Base-by-base conservation (phyloP, 2,113 vertebrate genomes). In the Candoia aspera region DNA sequence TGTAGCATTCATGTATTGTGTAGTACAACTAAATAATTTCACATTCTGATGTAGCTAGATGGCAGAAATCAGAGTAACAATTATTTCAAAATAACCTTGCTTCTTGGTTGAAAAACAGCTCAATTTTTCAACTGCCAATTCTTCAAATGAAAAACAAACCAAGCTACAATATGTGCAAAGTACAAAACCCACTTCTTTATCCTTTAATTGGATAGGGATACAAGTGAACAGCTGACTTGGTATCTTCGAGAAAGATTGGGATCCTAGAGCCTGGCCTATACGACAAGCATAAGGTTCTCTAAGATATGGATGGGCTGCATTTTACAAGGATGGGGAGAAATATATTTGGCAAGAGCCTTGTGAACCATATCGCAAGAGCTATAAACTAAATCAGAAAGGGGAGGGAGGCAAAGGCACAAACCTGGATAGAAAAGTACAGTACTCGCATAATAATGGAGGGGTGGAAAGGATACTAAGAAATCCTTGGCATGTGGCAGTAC, bases 1-100 rank as follows among this genome's bases (percentile, higher is more conserved):
- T 58, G 95, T 91, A 95, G 54, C 55, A 21, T 87, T 91, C 88
- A 90, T 88, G 37, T 59, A 55, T 88, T 93, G 92, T 93, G 73
- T 93, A 83, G 57, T 92, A 26, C 93, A 0, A 95, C 79, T 0
- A 21, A 60, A 6, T 90, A 90, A 83, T 83, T 95, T 90, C 26
- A 59, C 85, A 94, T 93, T 17, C 1, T 0, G 0, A 88, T 59
- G 68, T 33, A 87, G 57, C 90, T 95, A 88, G 93, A 64, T 64
- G 88, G 64, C 90, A 90, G 0, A 91, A 37, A 94, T 92, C 88
- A 87, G 55, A 94, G 95, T 93, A 89, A 42, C 93, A 92, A 93
- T 6, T 90, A 53, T 94, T 62, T 90, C 24, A 88, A 62, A 62
- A 62, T 62, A 62, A 62, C 29, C 26, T 62, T 62, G 1, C 83